Evolutionary conservation across 2,113 vertebrate species (phyloP).

Genomic region (Heterocephalus glaber): DNA sequence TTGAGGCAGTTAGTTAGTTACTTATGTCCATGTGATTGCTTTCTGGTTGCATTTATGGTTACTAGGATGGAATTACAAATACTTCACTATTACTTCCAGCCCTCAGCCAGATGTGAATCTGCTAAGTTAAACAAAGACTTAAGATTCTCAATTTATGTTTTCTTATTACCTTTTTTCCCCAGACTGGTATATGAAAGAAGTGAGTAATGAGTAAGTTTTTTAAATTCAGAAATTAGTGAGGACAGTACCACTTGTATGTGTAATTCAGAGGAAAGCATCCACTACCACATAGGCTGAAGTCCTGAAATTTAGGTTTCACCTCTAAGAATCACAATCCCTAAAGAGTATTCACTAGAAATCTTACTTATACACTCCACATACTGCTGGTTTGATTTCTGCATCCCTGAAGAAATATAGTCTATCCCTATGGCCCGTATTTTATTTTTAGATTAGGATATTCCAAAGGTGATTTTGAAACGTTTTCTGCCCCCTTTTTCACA

Average conservation of each 20-base stretch:
- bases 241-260: background rate
- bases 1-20: slow-evolving; percentile 31
- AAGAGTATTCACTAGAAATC: background rate
- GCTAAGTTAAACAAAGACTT: slow-evolving; percentile 57
- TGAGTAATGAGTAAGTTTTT: slow-evolving; percentile 28
- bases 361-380: background rate
- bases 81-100: slow-evolving; percentile 58
- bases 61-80: slow-evolving; percentile 67
- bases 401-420: slow-evolving; percentile 21
- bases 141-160: background rate
- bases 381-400: background rate
- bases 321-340: slow-evolving; percentile 20
- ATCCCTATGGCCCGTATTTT: background rate
- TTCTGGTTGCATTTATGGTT: slow-evolving; percentile 72
- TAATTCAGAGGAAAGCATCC: background rate
- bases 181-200: background rate
- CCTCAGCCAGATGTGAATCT: slow-evolving; percentile 64
- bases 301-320: slow-evolving; percentile 31
- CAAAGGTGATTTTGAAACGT: background rate
- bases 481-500: background rate
- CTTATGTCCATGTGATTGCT: slow-evolving; percentile 19
- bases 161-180: slow-evolving; percentile 1
- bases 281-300: background rate
- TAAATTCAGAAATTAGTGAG: slow-evolving; percentile 10
- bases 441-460: background rate